Percentiles rank a stretch among this genome's conserved stretches.
These are phyloP conservation scores for Gila orcuttii DNA, from an alignment of 2,113 vertebrate genomes.

Conservation along the genomic window DNA sequence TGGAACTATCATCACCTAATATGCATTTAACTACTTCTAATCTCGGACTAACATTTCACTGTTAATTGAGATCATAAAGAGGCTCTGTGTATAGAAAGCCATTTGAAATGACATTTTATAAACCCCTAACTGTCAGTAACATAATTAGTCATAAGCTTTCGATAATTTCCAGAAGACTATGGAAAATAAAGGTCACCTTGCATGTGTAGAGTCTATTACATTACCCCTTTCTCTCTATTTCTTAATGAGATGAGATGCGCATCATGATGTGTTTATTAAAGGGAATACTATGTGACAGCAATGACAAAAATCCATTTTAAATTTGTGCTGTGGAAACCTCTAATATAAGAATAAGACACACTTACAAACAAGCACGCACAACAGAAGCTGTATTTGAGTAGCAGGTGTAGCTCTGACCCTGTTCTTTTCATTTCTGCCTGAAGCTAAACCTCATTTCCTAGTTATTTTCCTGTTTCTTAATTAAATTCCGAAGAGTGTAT, in stretches of 20 bases:
- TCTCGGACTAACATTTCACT: conserved; percentile 15
- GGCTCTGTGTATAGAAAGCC: conserved; percentile 22
- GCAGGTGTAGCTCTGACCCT: conserved; percentile 49
- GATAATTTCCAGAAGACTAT: conserved; percentile 27
- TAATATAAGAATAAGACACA: conserved; percentile 41
- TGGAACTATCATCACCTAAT: conserved; percentile 32
- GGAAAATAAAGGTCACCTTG: conserved; percentile 27
- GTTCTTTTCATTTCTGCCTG: conserved; percentile 47
- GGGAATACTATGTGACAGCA: conserved; percentile 20
- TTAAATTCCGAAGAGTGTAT: conserved; percentile 36
- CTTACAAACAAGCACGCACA: conserved; percentile 45
- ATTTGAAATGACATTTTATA: conserved; percentile 34
- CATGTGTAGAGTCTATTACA: background rate
- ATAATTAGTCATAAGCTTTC: conserved; percentile 28
- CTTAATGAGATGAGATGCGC: conserved; percentile 10
- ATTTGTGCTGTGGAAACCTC: conserved; percentile 36
- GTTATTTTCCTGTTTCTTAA: conserved; percentile 37
- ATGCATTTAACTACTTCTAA: conserved; percentile 39
- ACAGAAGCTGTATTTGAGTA: conserved; percentile 49
- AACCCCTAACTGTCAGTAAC: background rate
- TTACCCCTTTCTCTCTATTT: background rate
- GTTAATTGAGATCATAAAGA: conserved; percentile 36
- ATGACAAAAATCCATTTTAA: conserved; percentile 34
- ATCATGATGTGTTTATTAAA: conserved; percentile 25
- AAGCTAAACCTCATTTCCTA: conserved; percentile 47